phyloP scores from a whole-genome alignment of 2,888 invertebrate species.

The Leptarthrus brevirostris region DNA sequence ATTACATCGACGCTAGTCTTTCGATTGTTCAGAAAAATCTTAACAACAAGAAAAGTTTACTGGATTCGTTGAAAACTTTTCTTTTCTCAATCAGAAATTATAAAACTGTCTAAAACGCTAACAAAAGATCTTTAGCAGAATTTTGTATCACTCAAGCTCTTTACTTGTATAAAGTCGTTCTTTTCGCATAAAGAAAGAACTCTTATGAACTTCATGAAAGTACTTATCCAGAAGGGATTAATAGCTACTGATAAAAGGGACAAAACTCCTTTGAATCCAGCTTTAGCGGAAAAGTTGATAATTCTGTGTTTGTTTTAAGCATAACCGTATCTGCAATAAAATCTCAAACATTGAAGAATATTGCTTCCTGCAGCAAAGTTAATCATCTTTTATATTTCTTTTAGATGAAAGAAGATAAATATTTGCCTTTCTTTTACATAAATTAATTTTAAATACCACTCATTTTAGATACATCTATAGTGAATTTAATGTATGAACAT shows the following conservation, averaged over 20 bases:
- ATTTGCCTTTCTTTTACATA: too few relatives aligned
- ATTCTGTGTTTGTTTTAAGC: too few relatives aligned
- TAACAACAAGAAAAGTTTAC: not conserved
- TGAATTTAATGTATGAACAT: too few relatives aligned
- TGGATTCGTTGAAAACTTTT: not conserved
- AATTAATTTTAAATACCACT: too few relatives aligned
- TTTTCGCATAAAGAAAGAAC: not conserved
- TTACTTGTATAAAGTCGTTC: not conserved
- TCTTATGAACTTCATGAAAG: slow-evolving; percentile 20
- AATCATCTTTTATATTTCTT: too few relatives aligned
- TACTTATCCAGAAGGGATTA: slow-evolving; percentile 26
- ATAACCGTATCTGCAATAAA: not conserved
- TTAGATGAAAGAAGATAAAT: too few relatives aligned
- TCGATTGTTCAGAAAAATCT: too few relatives aligned
- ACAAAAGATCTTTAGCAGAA: slow-evolving; percentile 21
- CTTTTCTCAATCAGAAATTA: slow-evolving; percentile 14
- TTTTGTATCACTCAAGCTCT: slow-evolving; percentile 13
- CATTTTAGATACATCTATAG: too few relatives aligned
- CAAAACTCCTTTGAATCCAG: not conserved
- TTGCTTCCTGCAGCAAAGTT: too few relatives aligned
- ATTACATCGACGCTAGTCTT: too few relatives aligned
- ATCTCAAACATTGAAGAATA: slow-evolving; percentile 27
- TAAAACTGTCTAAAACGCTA: slow-evolving; percentile 25
- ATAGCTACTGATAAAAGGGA: slow-evolving; percentile 11
- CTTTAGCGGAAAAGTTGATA: too few relatives aligned